Base-by-base conservation (phyloP, 2,888 invertebrate genomes). In the Rhamphomyia laevipes region DNA sequence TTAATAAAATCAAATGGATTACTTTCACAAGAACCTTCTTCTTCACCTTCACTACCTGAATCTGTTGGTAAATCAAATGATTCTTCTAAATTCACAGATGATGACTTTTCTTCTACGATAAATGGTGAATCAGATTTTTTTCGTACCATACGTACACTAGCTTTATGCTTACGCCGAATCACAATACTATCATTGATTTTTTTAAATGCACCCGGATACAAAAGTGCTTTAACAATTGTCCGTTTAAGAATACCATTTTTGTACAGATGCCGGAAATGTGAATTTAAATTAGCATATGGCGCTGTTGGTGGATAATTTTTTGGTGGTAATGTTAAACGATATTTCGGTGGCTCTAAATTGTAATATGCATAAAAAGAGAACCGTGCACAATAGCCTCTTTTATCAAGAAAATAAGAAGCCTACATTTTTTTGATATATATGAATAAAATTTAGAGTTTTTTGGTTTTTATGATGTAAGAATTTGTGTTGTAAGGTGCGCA, bases 271-370 rank as follows among this genome's bases (percentile, higher is more conserved):
- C 83, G 81, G 66, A 85, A 87, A 68, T 81, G 82, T 64, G 81
- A 82, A 41, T 84, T 85, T 55, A 89, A 75, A 55, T 81, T 81
- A 57, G 83, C 80, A 68, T 86, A 88, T 23, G 87, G 87, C 45
- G 86, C 81, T 57, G 84, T 81, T 60, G 82, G 76, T 63, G 82
- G 84, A 73, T 82, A 84, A 70, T 80, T 82, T 70, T 80, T 77
- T 56, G 86, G 82, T 55, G 85, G 84, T 61, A 82, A 72, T 48
- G 80, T 80, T 58, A 79, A 53, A 47, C 59, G 73, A 63, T 74
- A 75, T 66, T 77, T 71, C 42, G 60, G 58, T 45, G 63, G 58
- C 43, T 55, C 52, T 46, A 59, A 57, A 51, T 55, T 58, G 58
- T 73, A 75, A 62, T 73, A 76, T 56, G 67, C 67, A 58, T 75